Conservation (phyloP, 2,113 vertebrate genomes). For the Prunella himalayana region DNA sequence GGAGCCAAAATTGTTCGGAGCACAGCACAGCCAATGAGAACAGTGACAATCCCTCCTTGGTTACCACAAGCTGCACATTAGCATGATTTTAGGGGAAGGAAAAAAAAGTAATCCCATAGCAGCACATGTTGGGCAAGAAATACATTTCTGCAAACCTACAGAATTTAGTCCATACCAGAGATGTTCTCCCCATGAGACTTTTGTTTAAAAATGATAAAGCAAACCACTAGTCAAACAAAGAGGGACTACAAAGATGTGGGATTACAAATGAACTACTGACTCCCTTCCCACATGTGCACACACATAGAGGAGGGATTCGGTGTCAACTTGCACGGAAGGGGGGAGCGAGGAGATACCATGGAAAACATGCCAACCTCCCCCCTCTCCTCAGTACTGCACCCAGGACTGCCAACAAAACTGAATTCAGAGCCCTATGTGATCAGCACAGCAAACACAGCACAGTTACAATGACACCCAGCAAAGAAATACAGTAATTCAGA, state of each 20-base stretch:
- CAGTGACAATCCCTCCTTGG: neutral
- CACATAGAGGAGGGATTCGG: neutral
- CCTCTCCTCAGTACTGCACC: neutral
- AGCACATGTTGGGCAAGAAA: neutral
- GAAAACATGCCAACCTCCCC: neutral
- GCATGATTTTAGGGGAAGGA: neutral
- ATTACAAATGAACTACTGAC: neutral
- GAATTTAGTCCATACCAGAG: neutral
- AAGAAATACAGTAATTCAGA: neutral
- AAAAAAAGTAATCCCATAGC: neutral
- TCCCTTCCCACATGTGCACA: neutral
- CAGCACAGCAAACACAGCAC: conserved; percentile 37
- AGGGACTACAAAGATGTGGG: neutral
- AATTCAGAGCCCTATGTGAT: conserved; percentile 5
- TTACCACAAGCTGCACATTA: neutral
- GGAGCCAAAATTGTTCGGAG: neutral
- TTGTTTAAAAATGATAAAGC: neutral
- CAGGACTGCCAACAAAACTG: neutral
- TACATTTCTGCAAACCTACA: neutral
- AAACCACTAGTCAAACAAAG: neutral
- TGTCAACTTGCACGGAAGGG: neutral
- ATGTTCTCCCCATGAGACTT: neutral
- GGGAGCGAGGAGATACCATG: neutral
- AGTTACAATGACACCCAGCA: neutral
- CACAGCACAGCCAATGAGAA: neutral